phyloP scores from a whole-genome alignment of 2,888 invertebrate species.

The Apodemia zela region DNA sequence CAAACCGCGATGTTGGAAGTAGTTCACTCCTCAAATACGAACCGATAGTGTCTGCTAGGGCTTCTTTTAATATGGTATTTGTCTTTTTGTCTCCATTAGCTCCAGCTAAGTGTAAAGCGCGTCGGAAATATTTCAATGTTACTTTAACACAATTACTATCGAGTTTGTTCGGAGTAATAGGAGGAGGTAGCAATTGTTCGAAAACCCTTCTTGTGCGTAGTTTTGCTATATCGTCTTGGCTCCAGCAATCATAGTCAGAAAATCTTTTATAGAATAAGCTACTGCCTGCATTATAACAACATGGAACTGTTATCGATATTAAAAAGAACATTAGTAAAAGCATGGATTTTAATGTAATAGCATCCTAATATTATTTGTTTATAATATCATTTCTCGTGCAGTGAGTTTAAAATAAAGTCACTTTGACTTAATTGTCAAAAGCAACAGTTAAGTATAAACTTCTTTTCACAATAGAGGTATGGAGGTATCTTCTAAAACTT shows the following conservation, averaged over 20 bases:
- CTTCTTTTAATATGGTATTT: conserved; percentile 47
- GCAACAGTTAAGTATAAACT: too few species aligned
- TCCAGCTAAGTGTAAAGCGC: conserved; percentile 43
- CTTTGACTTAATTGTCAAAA: too few species aligned
- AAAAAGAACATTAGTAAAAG: conserved; percentile 51
- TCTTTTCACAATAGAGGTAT: too few species aligned
- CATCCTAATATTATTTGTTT: not conserved
- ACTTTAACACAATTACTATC: conserved; percentile 49
- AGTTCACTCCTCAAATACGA: conserved; percentile 59
- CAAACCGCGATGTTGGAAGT: conserved; percentile 60
- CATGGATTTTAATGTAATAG: conserved; percentile 45
- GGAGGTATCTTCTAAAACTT: too few species aligned
- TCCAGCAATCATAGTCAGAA: conserved; percentile 52
- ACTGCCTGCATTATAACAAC: conserved; percentile 51
- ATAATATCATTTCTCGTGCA: not conserved
- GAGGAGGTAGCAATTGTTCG: conserved; percentile 49
- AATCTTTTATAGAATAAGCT: conserved; percentile 51
- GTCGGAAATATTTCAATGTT: conserved; percentile 50
- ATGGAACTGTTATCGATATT: conserved; percentile 40
- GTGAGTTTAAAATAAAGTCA: not conserved
- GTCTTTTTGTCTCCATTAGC: conserved; percentile 39
- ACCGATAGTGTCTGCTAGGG: conserved; percentile 60
- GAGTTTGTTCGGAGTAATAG: conserved; percentile 49
- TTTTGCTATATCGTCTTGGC: conserved; percentile 53
- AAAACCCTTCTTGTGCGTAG: conserved; percentile 56